phyloP scores from a whole-genome alignment of 2,888 invertebrate genomes.

The Sycophila texana region DNA sequence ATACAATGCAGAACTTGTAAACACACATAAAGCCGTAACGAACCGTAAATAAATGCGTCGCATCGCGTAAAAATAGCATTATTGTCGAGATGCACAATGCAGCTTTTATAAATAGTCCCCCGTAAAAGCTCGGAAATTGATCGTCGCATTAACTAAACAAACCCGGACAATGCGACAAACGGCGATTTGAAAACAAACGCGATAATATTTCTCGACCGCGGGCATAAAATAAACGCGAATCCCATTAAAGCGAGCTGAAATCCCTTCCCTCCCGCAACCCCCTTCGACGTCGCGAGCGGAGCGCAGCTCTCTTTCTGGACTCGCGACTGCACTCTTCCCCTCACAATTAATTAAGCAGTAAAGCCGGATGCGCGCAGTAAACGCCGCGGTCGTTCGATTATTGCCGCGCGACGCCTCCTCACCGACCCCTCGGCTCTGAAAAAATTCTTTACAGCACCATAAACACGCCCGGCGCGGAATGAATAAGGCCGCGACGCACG shows the following conservation, averaged over 20 bases:
- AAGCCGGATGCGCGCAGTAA: slow-evolving; percentile 5
- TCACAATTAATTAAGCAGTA: slow-evolving; percentile 43
- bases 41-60: no score
- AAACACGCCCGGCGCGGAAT: slow-evolving; percentile 22
- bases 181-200: slow-evolving; percentile 16
- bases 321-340: no score
- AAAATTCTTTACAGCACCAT: slow-evolving; percentile 48
- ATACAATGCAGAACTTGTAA: no score
- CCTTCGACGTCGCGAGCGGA: neutral
- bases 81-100: no score
- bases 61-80: no score
- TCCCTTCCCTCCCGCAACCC: neutral
- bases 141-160: no score
- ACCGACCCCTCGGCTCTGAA: neutral
- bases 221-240: slow-evolving; percentile 34
- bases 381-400: neutral
- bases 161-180: no score
- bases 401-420: neutral
- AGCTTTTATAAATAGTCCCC: no score
- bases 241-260: slow-evolving; percentile 9
- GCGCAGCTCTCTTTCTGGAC: neutral
- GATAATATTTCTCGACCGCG: neutral
- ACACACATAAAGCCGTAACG: no score
- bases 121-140: no score
- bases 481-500: slow-evolving; percentile 25